These are phyloP conservation scores for Brachionus asplanchnoidis DNA, from an alignment of 1,140 invertebrate genomes.

Conservation along the genomic window DNA sequence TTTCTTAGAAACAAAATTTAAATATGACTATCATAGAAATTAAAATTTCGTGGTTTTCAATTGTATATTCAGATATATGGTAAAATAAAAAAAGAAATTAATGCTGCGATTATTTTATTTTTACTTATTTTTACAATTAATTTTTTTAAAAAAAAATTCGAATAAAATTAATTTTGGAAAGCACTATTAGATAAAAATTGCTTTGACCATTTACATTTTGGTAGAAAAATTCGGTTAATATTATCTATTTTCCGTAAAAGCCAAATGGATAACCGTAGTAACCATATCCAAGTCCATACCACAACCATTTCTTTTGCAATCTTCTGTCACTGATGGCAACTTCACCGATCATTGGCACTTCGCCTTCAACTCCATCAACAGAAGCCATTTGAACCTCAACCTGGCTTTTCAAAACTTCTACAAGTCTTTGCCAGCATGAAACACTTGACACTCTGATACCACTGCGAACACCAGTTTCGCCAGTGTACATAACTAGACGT, in stretches of 20 bases:
- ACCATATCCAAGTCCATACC: conserved; percentile 18
- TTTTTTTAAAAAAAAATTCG: neutral
- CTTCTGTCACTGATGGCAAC: neutral
- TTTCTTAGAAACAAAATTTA: too few species aligned
- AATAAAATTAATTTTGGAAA: neutral
- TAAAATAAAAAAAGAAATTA: neutral
- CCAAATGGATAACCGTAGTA: neutral
- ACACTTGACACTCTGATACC: conserved; percentile 26
- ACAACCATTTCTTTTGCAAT: conserved; percentile 39
- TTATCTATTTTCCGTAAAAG: conserved; percentile 1
- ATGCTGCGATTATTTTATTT: neutral
- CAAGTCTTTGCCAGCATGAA: conserved; percentile 9
- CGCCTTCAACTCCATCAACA: neutral
- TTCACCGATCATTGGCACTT: neutral
- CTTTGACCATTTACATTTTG: neutral
- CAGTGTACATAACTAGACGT: neutral
- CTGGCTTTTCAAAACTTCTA: neutral
- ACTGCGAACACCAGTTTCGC: neutral
- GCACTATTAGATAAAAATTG: neutral
- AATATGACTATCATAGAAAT: too few species aligned
- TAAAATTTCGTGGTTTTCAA: too few species aligned
- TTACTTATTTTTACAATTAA: neutral
- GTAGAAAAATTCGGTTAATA: neutral
- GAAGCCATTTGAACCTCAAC: neutral
- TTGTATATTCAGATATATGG: too few species aligned